Evolutionary conservation across 2,888 invertebrate genomes (phyloP).

Genomic region (Chloroclystis v-ata): DNA sequence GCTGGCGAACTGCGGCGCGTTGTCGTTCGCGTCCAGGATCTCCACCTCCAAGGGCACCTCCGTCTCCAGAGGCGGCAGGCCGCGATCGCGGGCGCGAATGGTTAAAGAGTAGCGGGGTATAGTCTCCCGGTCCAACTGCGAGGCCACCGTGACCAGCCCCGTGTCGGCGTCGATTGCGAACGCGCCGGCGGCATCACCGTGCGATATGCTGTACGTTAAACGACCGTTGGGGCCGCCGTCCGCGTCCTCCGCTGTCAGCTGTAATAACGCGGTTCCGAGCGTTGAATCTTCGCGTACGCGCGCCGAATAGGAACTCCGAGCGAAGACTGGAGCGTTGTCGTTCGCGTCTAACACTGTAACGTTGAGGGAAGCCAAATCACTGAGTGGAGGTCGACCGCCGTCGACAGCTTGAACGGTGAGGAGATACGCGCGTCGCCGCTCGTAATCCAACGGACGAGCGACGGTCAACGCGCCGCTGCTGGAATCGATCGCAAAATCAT

Average conservation of each 20-base stretch:
- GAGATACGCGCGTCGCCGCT: conserved; percentile 89
- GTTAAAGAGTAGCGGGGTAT: conserved; percentile 87
- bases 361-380: conserved; percentile 91
- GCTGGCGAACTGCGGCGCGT: conserved; percentile 89
- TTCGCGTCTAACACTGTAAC: conserved; percentile 91
- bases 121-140: conserved; percentile 89
- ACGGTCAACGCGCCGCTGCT: conserved; percentile 86
- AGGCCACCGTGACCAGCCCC: conserved; percentile 86
- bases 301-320: conserved; percentile 85
- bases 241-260: conserved; percentile 89
- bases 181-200: conserved; percentile 83
- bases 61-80: conserved; percentile 85
- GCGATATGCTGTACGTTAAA: conserved; percentile 86
- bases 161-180: conserved; percentile 87
- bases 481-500: conserved; percentile 87
- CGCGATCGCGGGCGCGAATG: conserved; percentile 89
- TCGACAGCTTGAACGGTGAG: conserved; percentile 94
- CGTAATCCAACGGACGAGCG: conserved; percentile 90
- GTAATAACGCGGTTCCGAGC: conserved; percentile 83
- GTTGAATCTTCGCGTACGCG: conserved; percentile 88
- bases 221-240: conserved; percentile 90
- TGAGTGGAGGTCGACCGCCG: conserved; percentile 91
- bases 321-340: conserved; percentile 91
- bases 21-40: conserved; percentile 94
- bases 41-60: conserved; percentile 87